Evolutionary conservation across 2,888 invertebrate species (phyloP).

Genomic region (Drosophila nigricruria): DNA sequence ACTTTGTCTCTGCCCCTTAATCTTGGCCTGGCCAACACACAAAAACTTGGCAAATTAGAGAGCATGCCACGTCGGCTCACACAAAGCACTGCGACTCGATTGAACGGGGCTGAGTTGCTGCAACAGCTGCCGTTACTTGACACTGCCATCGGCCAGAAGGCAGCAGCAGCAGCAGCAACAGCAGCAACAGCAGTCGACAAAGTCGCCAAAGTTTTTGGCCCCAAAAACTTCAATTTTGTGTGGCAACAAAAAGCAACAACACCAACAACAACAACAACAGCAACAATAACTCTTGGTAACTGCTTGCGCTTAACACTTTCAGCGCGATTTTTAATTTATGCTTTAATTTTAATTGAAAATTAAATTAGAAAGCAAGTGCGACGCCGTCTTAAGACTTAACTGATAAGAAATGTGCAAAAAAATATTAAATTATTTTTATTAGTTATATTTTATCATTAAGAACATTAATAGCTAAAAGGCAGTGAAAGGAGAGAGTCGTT

Average conservation of each 20-base stretch:
- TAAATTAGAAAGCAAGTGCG: conserved; percentile 50
- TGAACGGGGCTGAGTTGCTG: conserved; percentile 23
- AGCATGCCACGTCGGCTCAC: conserved; percentile 21
- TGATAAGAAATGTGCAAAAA: neutral
- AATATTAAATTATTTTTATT: neutral
- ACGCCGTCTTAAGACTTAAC: neutral
- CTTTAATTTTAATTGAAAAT: conserved; percentile 55
- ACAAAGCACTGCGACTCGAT: conserved; percentile 19
- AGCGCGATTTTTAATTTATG: conserved; percentile 55
- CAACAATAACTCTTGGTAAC: conserved; percentile 60
- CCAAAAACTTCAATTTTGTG: conserved; percentile 60
- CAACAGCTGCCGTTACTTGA: conserved; percentile 62
- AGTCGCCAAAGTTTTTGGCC: conserved; percentile 48
- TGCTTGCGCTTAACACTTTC: conserved; percentile 60
- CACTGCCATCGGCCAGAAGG: conserved; percentile 32
- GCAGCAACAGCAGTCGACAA: conserved; percentile 20
- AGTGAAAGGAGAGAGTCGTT: no score
- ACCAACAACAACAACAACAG: conserved; percentile 39
- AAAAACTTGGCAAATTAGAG: conserved; percentile 33
- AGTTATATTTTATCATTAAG: neutral
- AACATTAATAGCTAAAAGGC: no score
- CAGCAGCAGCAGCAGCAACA: conserved; percentile 2
- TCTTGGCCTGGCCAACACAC: conserved; percentile 9
- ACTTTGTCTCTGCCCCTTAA: neutral
- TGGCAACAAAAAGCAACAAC: conserved; percentile 41